Conservation (phyloP, 2,113 vertebrate species). For the Meleagris gallopavo region DNA sequence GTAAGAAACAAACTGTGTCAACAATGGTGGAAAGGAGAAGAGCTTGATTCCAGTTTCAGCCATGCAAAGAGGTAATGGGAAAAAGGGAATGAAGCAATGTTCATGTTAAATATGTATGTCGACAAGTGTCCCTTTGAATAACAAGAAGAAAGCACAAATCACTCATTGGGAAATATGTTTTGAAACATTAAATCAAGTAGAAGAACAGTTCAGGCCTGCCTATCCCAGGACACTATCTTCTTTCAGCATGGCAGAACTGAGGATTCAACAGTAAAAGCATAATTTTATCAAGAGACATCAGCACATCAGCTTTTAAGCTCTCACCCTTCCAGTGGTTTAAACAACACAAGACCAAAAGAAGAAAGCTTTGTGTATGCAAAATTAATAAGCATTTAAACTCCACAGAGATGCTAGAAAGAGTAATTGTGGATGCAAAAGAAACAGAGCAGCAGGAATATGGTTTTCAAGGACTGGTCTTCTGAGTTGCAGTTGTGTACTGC, state of each 20-base stretch:
- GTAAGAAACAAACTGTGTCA: not conserved
- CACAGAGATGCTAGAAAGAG: not conserved
- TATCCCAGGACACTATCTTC: slow-evolving; percentile 6
- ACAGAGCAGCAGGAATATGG: not conserved
- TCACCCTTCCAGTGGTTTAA: not conserved
- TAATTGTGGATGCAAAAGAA: not conserved
- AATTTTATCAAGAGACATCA: not conserved
- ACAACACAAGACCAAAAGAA: not conserved
- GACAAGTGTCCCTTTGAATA: slow-evolving; percentile 40
- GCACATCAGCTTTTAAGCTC: not conserved
- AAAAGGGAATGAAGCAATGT: not conserved
- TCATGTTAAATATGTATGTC: slow-evolving; percentile 36
- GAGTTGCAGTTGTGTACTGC: not conserved
- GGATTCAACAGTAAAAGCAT: not conserved
- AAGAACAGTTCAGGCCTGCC: slow-evolving; percentile 53
- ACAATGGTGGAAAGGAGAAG: not conserved
- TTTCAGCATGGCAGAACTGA: not conserved
- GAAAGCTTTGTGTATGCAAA: not conserved
- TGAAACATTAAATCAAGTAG: slow-evolving; percentile 67
- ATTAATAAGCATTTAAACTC: not conserved
- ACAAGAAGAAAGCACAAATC: slow-evolving; percentile 1
- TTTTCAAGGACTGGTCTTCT: not conserved
- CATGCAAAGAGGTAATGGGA: slow-evolving; percentile 8
- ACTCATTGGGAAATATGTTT: slow-evolving; percentile 11
- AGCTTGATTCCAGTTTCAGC: slow-evolving; percentile 10